Percentiles rank a stretch among this genome's conserved stretches.
These are phyloP conservation scores for Eulemur mongoz DNA, from an alignment of 2,797 vertebrate genomes.

Conservation along the genomic window DNA sequence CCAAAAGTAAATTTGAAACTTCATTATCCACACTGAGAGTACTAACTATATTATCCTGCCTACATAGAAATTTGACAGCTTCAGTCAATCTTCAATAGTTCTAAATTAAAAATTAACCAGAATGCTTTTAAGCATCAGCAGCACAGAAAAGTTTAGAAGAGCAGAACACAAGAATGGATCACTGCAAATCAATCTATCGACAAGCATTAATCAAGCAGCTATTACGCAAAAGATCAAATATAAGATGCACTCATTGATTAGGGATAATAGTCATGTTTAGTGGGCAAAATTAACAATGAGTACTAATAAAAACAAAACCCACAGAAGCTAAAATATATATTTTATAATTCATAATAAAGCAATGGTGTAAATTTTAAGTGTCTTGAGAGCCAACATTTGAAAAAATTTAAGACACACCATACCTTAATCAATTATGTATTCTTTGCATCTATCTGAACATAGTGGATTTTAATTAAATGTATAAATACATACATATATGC, in stretches of 20 bases:
- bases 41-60: neutral
- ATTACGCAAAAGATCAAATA: neutral
- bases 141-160: neutral
- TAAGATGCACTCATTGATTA: neutral
- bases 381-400: neutral
- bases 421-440: neutral
- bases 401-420: conserved; percentile 4
- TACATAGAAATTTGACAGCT: neutral
- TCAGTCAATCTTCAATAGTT: neutral
- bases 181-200: neutral
- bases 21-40: neutral
- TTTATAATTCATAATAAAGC: neutral
- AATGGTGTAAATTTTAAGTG: neutral
- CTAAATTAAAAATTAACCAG: conserved; percentile 40
- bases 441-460: neutral
- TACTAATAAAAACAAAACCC: neutral
- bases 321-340: neutral
- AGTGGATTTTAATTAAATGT: neutral
- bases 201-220: conserved; percentile 25
- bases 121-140: conserved; percentile 10
- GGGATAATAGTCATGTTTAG: neutral
- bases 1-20: neutral
- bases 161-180: neutral
- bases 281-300: neutral
- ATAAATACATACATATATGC: neutral